Evolutionary conservation across 2,113 vertebrate species (phyloP).

Genomic region (Oryzias celebensis): DNA sequence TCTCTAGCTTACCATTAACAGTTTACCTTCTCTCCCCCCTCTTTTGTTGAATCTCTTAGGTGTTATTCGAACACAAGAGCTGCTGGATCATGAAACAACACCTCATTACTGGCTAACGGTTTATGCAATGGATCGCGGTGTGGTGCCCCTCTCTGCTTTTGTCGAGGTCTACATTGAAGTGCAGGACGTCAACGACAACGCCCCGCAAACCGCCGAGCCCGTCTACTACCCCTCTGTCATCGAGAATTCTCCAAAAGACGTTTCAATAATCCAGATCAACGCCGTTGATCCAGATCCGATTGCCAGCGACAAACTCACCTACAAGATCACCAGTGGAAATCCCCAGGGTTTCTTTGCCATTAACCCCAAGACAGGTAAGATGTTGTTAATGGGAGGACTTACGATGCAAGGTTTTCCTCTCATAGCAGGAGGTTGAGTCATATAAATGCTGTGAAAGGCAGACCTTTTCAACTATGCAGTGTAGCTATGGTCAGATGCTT

Average conservation of each 20-base stretch:
- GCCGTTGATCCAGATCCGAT: conserved; percentile 91
- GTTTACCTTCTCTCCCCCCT: neutral
- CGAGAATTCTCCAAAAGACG: conserved; percentile 95
- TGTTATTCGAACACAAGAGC: conserved; percentile 86
- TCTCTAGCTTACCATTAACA: neutral
- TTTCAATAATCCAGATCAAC: conserved; percentile 90
- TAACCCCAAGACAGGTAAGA: conserved; percentile 88
- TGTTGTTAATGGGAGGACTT: neutral
- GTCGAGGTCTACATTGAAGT: conserved; percentile 92
- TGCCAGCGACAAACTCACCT: conserved; percentile 87
- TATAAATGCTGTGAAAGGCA: too few species aligned
- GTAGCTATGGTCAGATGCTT: neutral
- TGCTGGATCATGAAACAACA: conserved; percentile 88
- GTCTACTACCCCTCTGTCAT: conserved; percentile 93
- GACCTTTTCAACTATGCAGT: neutral
- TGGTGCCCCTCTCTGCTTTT: conserved; percentile 90
- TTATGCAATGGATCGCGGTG: conserved; percentile 89
- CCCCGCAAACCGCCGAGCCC: conserved; percentile 90
- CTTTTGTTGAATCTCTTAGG: conserved; percentile 64
- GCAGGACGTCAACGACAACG: conserved; percentile 96
- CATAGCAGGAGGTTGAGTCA: conserved; percentile 9
- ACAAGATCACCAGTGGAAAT: conserved; percentile 95
- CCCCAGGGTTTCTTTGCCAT: conserved; percentile 97
- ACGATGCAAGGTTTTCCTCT: conserved; percentile 1
- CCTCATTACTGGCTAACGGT: conserved; percentile 96